A percentile compares a stretch with the other conserved stretches of the same genome.
phyloP scores from a whole-genome alignment of 2,113 vertebrate species.

The Paramisgurnus dabryanus region DNA sequence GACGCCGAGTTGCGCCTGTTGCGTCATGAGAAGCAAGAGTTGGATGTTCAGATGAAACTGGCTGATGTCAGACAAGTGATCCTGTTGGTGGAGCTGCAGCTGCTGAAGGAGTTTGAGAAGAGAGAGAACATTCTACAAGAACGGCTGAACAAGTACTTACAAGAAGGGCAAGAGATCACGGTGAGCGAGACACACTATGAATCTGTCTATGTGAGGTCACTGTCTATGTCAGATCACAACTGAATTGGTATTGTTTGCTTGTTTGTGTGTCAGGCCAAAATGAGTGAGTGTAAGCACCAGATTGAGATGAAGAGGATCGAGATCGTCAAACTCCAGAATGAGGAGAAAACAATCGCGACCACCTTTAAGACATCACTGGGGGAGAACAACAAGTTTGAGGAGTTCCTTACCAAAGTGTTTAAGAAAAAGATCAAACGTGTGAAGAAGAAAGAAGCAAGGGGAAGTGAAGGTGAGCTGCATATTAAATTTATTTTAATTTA shows the following conservation, averaged over 20 bases:
- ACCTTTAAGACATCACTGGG: slow-evolving; percentile 82
- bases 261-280: slow-evolving; percentile 68
- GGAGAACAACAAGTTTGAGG: slow-evolving; percentile 82
- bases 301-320: slow-evolving; percentile 79
- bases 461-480: slow-evolving; percentile 66
- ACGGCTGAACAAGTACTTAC: slow-evolving; percentile 65
- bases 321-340: slow-evolving; percentile 78
- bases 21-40: slow-evolving; percentile 78
- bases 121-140: slow-evolving; percentile 81
- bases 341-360: slow-evolving; percentile 73
- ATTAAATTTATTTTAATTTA: neutral
- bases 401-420: slow-evolving; percentile 84
- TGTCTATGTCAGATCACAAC: no score
- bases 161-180: slow-evolving; percentile 67
- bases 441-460: slow-evolving; percentile 71
- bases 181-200: slow-evolving; percentile 43
- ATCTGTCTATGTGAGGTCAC: no score
- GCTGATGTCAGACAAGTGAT: slow-evolving; percentile 81
- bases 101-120: slow-evolving; percentile 83
- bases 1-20: slow-evolving; percentile 83
- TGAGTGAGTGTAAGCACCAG: slow-evolving; percentile 75
- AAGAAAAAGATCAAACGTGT: slow-evolving; percentile 79
- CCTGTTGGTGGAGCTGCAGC: slow-evolving; percentile 83
- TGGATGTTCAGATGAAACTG: slow-evolving; percentile 83
- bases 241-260: neutral